Base-by-base conservation (phyloP, 2,113 vertebrate genomes). In the Dunckerocampus dactyliophorus region DNA sequence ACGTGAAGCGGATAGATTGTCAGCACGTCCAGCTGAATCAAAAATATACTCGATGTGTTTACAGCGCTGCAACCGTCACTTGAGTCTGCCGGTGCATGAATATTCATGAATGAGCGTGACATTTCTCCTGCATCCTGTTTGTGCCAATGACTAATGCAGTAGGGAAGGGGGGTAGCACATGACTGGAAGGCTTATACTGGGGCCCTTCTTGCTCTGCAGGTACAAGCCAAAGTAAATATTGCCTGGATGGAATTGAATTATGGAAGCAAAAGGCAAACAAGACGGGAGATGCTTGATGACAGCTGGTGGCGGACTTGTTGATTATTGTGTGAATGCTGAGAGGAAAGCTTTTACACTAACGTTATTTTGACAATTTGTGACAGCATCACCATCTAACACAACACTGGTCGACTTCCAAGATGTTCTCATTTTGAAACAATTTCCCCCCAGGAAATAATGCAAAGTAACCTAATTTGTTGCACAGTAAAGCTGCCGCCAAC, bases 21-120 rank as follows among this genome's bases (percentile, higher is more conserved):
- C 20, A 21, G 12, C 16, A 16, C 28, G 15, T 53, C 16, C 7
- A n/a, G 14, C 20, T 28, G 28, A 31, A 31, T 31, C 2, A 50
- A 50, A 22, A 50, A 50, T 13, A 22, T 21, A 50, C 21, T 56
- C 1, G 9, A 50, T 74, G 62, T 84, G 82, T 84, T 79, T 79
- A 54, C 69, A 59, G 63, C 1, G 39, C 74, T 71, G 60, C 79
- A 76, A 66, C 75, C 81, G 71, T 79, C 75, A 67, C 76, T 77
- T 42, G 72, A 79, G 72, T 86, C 76, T 75, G 76, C 75, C 81
- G 74, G 60, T 24, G 21, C 66, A 85, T 89, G 84, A 89, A 90
- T 89, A 89, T 89, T 90, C 86, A 90, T 85, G 85, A 82, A 57
- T 71, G 77, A 87, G 65, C 75, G 71, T 85, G 77, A 83, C 81